Evolutionary conservation across 1,140 invertebrate genomes (phyloP).

Genomic region (Bombus pascuorum): DNA sequence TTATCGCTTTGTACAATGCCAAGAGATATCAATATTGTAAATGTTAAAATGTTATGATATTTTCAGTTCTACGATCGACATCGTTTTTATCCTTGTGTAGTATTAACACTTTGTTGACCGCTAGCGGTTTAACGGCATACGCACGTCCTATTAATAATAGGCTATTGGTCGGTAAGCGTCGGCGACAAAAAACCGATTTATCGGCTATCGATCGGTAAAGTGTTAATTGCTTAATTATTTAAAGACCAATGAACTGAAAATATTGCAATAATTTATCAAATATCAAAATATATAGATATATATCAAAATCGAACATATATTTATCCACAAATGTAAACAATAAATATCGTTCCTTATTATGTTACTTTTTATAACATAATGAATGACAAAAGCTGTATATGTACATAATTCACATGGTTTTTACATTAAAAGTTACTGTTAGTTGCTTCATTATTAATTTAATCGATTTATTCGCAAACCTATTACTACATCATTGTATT

Average conservation of each 20-base stretch:
- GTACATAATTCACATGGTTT: neutral
- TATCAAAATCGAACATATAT: neutral
- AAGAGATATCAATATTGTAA: neutral
- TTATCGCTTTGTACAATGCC: neutral
- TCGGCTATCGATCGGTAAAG: too few species aligned
- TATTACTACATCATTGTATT: neutral
- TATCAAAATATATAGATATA: too few species aligned
- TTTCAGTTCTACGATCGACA: neutral
- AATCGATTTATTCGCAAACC: neutral
- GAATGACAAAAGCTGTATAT: neutral
- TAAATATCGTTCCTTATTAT: neutral
- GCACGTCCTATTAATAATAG: too few species aligned
- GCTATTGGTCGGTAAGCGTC: too few species aligned
- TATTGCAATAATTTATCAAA: too few species aligned
- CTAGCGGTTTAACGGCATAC: too few species aligned
- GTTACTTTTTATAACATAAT: neutral
- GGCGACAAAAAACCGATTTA: too few species aligned
- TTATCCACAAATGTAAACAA: neutral
- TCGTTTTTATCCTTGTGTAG: neutral
- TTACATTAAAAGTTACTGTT: neutral
- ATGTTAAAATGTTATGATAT: neutral
- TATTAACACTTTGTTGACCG: neutral
- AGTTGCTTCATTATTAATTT: neutral
- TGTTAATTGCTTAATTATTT: neutral
- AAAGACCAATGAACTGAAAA: too few species aligned